Conservation (phyloP, 2,888 invertebrate species). For the Homarus gammarus region DNA sequence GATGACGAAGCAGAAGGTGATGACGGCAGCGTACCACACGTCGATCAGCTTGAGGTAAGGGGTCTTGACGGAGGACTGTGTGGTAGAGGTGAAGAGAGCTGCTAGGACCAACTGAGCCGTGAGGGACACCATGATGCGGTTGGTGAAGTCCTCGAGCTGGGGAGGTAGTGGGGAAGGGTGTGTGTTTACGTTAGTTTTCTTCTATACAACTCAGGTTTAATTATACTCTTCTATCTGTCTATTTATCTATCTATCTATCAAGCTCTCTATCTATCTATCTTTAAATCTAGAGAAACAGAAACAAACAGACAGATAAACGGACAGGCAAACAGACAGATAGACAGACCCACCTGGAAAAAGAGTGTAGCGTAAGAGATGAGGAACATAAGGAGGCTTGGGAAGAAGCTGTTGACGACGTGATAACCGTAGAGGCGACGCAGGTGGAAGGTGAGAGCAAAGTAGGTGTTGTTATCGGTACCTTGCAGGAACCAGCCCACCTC, state of each 20-base stretch:
- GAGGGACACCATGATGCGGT: slow-evolving; percentile 74
- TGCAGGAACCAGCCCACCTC: slow-evolving; percentile 58
- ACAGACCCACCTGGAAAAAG: slow-evolving; percentile 61
- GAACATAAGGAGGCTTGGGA: slow-evolving; percentile 71
- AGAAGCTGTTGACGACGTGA: slow-evolving; percentile 72
- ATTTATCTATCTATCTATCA: neutral
- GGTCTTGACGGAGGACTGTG: slow-evolving; percentile 71
- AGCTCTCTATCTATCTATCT: too few relatives aligned
- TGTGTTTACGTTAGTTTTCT: neutral
- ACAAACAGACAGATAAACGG: neutral
- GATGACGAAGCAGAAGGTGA: slow-evolving; percentile 73
- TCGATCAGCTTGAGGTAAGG: slow-evolving; percentile 75
- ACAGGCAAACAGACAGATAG: too few relatives aligned
- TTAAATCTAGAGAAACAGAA: too few relatives aligned
- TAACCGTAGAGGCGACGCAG: slow-evolving; percentile 69
- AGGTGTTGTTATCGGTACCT: slow-evolving; percentile 72
- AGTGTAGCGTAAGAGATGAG: slow-evolving; percentile 67
- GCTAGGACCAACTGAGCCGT: slow-evolving; percentile 74
- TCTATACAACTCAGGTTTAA: neutral
- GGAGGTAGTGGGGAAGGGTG: neutral
- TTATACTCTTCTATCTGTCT: neutral
- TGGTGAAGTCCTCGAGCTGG: slow-evolving; percentile 74
- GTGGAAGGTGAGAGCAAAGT: slow-evolving; percentile 68
- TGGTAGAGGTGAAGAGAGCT: slow-evolving; percentile 73
- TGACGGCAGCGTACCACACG: slow-evolving; percentile 74